Evolutionary conservation across 2,797 vertebrate species (phyloP), one percentile per base, ranked within the genome.

Genomic region (Syndactyla subalaris): DNA sequence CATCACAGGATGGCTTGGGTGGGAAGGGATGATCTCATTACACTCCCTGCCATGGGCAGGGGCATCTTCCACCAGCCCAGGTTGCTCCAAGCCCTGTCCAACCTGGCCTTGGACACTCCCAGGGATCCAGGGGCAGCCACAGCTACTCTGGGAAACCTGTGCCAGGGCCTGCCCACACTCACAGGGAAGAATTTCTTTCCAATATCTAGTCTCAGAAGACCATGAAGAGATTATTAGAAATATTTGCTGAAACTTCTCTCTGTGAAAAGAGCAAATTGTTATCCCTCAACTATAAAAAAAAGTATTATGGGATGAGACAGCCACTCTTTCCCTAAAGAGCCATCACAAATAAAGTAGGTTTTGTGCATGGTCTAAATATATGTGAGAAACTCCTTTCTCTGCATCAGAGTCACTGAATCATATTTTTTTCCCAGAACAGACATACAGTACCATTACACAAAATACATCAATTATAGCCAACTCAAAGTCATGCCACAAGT

Each of bases 361-460:
- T 54, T 24, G 24, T 38, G 5, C 23, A 27, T 11, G 8, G 10
- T 22, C n/a, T 54, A 46, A 66, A 20, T 1, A 4, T 14, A 5
- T 4, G 8, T 9, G n/a, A 43, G 6, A 12, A 6, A 5, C 34
- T 71, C 2, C 0, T 8, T 75, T 61, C 73, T 61, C 58, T 51
- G 43, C 39, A 21, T 27, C 24, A 38, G 26, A 67, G 52, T 4
- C 18, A 11, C 1, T 9, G 34, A 38, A 23, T 21, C 3, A 4
- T 38, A 82, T 51, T 79, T 76, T 24, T 30, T 34, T 45, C 58
- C 43, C 45, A 32, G n/a, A 14, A 29, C 23, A 72, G 27, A n/a
- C 52, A 24, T 12, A 36, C 0, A 0, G 22, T 41, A 43, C 30
- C 12, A 3, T 14, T 12, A 21, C 17, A 21, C 14, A 54, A 61